These are phyloP conservation scores for Thunnus albacares DNA, from an alignment of 2,797 vertebrate species.

Conservation along the genomic window DNA sequence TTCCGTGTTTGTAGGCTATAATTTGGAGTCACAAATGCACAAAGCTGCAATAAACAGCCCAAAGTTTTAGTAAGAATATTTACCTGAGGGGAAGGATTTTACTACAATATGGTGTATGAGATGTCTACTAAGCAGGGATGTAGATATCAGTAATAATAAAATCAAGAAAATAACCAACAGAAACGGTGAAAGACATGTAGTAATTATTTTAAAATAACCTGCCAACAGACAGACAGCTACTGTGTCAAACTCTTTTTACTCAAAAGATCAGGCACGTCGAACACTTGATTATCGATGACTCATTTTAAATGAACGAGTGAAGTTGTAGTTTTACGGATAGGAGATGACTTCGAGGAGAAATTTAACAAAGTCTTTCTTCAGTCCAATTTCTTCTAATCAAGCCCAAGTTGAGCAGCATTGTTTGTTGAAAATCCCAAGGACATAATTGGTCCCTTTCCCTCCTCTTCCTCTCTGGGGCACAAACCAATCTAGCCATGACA, in stretches of 20 bases:
- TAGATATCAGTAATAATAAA: background rate
- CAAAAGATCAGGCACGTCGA: constrained; percentile 8
- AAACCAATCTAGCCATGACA: constrained; percentile 60
- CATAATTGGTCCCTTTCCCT: constrained; percentile 39
- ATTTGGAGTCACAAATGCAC: background rate
- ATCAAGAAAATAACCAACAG: background rate
- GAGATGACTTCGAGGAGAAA: constrained; percentile 8
- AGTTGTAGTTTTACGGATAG: background rate
- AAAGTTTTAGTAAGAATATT: background rate
- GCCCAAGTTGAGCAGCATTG: constrained; percentile 33
- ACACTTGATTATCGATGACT: constrained; percentile 31
- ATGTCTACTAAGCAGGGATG: background rate
- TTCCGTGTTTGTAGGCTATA: constrained; percentile 4
- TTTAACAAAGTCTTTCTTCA: constrained; percentile 14
- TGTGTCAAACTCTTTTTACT: background rate
- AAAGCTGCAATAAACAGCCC: background rate
- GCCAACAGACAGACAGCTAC: background rate
- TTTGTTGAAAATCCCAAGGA: constrained; percentile 54
- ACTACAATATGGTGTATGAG: background rate
- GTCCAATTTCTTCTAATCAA: constrained; percentile 50
- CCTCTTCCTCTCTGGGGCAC: constrained; percentile 39
- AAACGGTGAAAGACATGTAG: background rate
- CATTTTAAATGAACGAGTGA: constrained; percentile 40
- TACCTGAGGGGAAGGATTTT: background rate
- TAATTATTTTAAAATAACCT: background rate